Conservation (phyloP, 2,888 invertebrate genomes). For the Dione juno region DNA sequence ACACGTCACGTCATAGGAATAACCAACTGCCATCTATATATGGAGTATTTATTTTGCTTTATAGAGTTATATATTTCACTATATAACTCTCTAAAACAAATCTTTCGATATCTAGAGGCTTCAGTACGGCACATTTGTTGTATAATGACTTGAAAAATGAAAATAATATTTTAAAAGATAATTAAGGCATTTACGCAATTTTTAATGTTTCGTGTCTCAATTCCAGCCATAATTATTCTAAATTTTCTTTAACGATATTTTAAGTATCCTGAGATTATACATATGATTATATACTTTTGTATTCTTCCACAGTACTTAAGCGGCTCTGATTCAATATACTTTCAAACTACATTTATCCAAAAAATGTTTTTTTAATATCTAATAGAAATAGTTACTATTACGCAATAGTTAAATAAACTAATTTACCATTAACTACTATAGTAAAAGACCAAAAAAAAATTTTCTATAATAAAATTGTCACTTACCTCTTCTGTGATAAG, state of each 20-base stretch:
- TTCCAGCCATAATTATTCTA: not conserved
- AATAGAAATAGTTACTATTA: no score
- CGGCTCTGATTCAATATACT: no score
- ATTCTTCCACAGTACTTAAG: not conserved
- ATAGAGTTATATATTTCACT: not conserved
- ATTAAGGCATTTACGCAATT: not conserved
- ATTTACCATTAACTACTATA: no score
- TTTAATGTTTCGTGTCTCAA: not conserved
- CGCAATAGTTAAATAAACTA: no score
- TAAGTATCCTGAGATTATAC: conserved; percentile 42
- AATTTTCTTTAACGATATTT: conserved; percentile 59
- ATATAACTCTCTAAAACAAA: no score
- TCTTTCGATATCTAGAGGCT: no score
- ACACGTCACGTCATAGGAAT: conserved; percentile 8
- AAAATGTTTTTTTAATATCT: no score
- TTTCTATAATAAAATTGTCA: not conserved
- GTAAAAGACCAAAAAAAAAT: no score
- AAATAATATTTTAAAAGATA: not conserved
- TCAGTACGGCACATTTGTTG: no score
- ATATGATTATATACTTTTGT: not conserved
- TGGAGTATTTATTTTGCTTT: not conserved
- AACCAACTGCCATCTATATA: not conserved
- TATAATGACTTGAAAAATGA: conserved; percentile 5
- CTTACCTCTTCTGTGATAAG: conserved; percentile 74
- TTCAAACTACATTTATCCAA: no score